A percentile compares a stretch with the other conserved stretches of the same genome.
Conservation (phyloP, 2,797 vertebrate species). For the Catostomus latipinnis region DNA sequence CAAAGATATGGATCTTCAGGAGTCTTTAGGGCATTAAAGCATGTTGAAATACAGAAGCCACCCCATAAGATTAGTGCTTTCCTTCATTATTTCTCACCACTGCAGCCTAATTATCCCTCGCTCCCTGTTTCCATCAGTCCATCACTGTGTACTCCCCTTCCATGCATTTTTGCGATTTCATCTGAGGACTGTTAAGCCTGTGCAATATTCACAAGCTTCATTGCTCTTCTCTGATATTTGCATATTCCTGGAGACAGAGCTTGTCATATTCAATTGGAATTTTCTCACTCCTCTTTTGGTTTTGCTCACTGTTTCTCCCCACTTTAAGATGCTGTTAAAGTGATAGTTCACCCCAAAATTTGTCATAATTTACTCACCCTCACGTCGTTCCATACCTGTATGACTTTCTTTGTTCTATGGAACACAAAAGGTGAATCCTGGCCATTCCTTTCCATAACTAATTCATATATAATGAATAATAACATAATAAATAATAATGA, state of each 20-base stretch:
- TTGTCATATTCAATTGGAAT: constrained; percentile 26
- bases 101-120: neutral
- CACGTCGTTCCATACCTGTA: too few relatives aligned
- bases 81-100: constrained; percentile 3
- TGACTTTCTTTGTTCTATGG: too few relatives aligned
- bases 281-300: neutral
- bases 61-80: constrained; percentile 1
- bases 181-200: neutral
- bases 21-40: neutral
- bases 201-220: constrained; percentile 14
- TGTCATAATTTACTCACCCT: too few relatives aligned
- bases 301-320: neutral
- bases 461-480: too few relatives aligned
- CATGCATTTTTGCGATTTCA: constrained; percentile 2
- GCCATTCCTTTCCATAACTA: too few relatives aligned
- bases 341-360: too few relatives aligned
- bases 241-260: constrained; percentile 11
- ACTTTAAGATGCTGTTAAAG: neutral
- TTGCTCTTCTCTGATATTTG: constrained; percentile 27
- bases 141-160: neutral
- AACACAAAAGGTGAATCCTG: too few relatives aligned
- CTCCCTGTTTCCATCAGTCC: neutral
- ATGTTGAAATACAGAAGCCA: neutral
- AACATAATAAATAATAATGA: too few relatives aligned
- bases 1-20: neutral